These are phyloP conservation scores for Psittacula derbiana DNA, from an alignment of 2,797 vertebrate species.

Conservation along the genomic window DNA sequence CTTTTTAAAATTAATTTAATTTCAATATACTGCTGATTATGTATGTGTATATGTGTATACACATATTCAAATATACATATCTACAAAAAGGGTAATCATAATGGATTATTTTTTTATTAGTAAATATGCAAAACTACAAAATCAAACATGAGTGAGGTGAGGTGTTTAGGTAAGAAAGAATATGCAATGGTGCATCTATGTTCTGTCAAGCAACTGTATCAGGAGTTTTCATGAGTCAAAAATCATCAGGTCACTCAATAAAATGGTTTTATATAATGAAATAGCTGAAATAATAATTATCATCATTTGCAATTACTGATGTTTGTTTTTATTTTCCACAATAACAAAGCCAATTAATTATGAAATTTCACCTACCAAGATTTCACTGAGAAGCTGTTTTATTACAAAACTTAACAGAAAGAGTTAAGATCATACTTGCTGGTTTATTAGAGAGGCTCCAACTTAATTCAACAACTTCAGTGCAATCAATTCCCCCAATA, in stretches of 20 bases:
- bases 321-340: background rate
- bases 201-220: background rate
- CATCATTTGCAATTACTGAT: background rate
- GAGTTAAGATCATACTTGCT: background rate
- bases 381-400: background rate
- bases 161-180: background rate
- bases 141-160: background rate
- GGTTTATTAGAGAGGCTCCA: background rate
- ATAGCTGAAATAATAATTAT: background rate
- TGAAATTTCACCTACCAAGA: background rate
- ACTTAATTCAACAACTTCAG: background rate
- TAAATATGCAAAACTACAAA: background rate
- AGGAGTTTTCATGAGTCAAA: background rate
- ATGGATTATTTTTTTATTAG: background rate
- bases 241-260: background rate
- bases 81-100: background rate
- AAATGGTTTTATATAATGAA: background rate
- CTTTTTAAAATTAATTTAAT: background rate
- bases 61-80: background rate
- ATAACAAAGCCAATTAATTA: background rate
- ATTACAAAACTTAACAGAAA: background rate
- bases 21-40: background rate
- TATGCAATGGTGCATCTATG: background rate
- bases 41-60: too few species aligned
- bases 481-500: background rate